Evolutionary conservation across 1,140 invertebrate genomes (phyloP), one percentile per base, ranked within the genome.

Genomic region (Meloidogyne exigua): DNA sequence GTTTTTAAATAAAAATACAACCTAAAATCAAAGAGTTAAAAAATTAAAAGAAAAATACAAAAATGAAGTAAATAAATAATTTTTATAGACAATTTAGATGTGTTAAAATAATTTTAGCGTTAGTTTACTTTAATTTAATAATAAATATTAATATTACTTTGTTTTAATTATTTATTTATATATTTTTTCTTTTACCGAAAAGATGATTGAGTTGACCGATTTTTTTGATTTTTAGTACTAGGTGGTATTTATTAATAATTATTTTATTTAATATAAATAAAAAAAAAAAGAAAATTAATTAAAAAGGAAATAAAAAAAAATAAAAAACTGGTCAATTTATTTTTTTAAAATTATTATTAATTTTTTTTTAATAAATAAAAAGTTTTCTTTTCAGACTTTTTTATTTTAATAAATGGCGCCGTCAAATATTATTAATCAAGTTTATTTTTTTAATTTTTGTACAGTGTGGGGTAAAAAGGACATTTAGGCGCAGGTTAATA

Each of bases 131-230:
- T n/a, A n/a, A n/a, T n/a, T n/a, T n/a, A n/a, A 32, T 32, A 32
- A 32, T 32, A 32, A 32, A 32, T 49, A n/a, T n/a, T n/a, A 9
- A 57, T 15, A 57, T 57, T 57, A n/a, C 18, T n/a, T 57, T 57
- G 18, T n/a, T n/a, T 57, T 49, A 18, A 32, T 32, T 32, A 3
- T 32, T 3, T 32, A 3, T 32, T 32, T 9, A 9, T 39, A 9
- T 39, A 39, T 57, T 44, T 57, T 57, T 57, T 57, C 13, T 57
- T 57, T 57, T 57, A n/a, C 49, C 49, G 49, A 57, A 57, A 57
- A 57, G 49, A 57, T 57, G 49, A 57, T 57, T 57, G 49, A 57
- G 49, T 57, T 57, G 49, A 57, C 44, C 44, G 44, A 18, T 49
- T 49, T 49, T 49, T 49, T 49, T 49, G 18, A 49, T 49, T 49